Percentiles rank a stretch among this genome's conserved stretches.
Conservation (phyloP, 2,113 vertebrate species). For the Oenanthe melanoleuca region DNA sequence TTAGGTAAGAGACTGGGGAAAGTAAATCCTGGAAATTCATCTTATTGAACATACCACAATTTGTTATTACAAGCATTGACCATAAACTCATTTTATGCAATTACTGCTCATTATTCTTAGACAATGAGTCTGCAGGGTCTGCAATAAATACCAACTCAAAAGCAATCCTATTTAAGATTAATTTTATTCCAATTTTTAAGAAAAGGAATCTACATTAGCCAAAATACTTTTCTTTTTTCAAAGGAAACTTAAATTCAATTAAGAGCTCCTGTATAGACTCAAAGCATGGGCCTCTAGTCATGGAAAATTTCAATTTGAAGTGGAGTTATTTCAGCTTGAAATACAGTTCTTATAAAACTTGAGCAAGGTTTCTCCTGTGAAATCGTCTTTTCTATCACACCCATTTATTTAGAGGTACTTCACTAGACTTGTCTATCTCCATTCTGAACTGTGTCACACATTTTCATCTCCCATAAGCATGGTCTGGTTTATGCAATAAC, state of each 20-base stretch:
- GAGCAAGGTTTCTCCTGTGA: not conserved
- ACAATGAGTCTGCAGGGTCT: not conserved
- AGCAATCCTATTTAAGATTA: not conserved
- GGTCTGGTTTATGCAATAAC: not conserved
- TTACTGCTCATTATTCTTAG: not conserved
- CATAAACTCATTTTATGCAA: not conserved
- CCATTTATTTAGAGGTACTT: not conserved
- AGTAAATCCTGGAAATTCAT: not conserved
- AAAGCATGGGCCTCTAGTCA: not conserved
- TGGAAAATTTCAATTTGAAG: not conserved
- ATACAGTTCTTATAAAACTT: not conserved
- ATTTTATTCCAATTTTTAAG: not conserved
- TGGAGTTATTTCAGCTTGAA: not conserved
- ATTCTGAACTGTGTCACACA: not conserved
- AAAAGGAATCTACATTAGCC: not conserved
- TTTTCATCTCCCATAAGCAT: not conserved
- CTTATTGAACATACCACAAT: not conserved
- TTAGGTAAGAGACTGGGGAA: not conserved
- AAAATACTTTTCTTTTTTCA: not conserved
- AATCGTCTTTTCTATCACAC: not conserved
- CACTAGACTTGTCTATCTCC: not conserved
- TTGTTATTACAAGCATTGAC: not conserved
- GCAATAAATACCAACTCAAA: not conserved
- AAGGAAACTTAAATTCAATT: not conserved
- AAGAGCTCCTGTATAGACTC: not conserved